These are phyloP conservation scores for Neolamprologus hecqui DNA, from an alignment of 2,113 vertebrate species.

Conservation along the genomic window DNA sequence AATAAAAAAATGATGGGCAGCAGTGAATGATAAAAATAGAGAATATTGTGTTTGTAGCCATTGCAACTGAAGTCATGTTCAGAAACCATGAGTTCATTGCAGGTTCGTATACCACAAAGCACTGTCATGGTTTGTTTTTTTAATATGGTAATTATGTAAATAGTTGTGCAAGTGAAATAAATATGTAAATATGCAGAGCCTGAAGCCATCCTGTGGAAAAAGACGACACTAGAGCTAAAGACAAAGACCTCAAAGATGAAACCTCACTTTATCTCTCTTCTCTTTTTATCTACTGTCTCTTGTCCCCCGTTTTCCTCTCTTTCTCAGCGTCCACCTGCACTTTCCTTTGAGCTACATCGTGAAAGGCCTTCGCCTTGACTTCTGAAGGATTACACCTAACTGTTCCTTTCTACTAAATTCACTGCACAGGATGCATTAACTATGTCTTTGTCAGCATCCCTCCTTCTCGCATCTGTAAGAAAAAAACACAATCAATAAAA, in stretches of 20 bases:
- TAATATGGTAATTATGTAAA: constrained; percentile 43
- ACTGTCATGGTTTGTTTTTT: neutral
- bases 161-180: constrained; percentile 23
- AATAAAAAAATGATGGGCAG: neutral
- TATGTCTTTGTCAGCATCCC: constrained; percentile 5
- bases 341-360: neutral
- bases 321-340: neutral
- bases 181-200: constrained; percentile 32
- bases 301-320: neutral
- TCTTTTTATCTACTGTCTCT: neutral
- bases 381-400: neutral
- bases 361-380: constrained; percentile 1
- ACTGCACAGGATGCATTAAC: neutral
- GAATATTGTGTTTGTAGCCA: neutral
- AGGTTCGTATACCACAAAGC: neutral
- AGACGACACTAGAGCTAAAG: neutral
- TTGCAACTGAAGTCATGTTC: neutral
- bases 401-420: constrained; percentile 12
- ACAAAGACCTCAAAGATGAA: constrained; percentile 7
- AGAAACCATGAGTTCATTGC: constrained; percentile 5
- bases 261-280: neutral
- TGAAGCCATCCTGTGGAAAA: neutral
- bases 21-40: neutral
- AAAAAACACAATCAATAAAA: neutral
- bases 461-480: constrained; percentile 5